Evolutionary conservation across 2,113 vertebrate genomes (phyloP).

Genomic region (Salvelinus namaycush): DNA sequence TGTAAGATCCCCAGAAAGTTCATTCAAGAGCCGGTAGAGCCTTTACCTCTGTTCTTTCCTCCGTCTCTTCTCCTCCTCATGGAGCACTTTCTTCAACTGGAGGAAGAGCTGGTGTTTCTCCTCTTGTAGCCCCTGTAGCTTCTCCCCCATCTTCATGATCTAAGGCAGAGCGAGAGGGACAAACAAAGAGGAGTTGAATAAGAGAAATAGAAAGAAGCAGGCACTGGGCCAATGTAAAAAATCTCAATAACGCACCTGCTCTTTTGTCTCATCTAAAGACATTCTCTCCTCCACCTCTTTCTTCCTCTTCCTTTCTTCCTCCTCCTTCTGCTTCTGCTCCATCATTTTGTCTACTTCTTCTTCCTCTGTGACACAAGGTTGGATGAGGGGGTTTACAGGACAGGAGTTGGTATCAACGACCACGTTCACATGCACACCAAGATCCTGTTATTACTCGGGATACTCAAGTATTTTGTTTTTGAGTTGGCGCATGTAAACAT

Average conservation of each 20-base stretch:
- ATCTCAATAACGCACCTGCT: constrained; percentile 64
- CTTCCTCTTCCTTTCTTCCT: constrained; percentile 86
- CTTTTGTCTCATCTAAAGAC: constrained; percentile 90
- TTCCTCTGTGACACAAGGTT: constrained; percentile 75
- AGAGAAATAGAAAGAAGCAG: too few relatives aligned
- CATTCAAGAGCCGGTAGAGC: not conserved
- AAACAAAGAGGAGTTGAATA: too few relatives aligned
- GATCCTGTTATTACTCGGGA: too few relatives aligned
- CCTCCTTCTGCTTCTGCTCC: constrained; percentile 93
- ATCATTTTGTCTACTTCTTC: constrained; percentile 96
- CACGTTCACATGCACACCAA: too few relatives aligned
- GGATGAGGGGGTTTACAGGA: not conserved
- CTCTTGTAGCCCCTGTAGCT: constrained; percentile 85
- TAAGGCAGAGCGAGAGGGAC: constrained; percentile 38
- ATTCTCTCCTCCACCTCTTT: constrained; percentile 92
- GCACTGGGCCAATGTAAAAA: too few relatives aligned
- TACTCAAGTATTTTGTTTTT: too few relatives aligned
- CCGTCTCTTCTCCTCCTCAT: constrained; percentile 88
- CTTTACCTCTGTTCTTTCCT: constrained; percentile 88
- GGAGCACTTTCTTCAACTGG: constrained; percentile 91
- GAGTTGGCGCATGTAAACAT: too few relatives aligned
- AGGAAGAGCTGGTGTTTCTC: constrained; percentile 92
- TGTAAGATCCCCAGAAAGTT: not conserved
- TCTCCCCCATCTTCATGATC: constrained; percentile 88
- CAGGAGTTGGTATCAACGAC: too few relatives aligned